These are phyloP conservation scores for Amblyjoppa fuscipennis DNA, from an alignment of 2,888 invertebrate genomes.

Conservation along the genomic window DNA sequence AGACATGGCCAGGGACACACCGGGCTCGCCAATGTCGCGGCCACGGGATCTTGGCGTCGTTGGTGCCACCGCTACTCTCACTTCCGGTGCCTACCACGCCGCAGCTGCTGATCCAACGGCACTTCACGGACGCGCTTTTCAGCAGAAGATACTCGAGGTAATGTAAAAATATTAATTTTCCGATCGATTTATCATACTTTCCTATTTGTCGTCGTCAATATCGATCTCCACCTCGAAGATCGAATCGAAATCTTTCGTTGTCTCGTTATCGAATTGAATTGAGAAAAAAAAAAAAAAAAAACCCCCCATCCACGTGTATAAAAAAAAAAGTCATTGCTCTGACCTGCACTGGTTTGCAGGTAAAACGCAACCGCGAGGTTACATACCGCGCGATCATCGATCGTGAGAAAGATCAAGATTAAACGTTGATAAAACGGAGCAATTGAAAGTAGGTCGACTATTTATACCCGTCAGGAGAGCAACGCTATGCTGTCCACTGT, in stretches of 20 bases:
- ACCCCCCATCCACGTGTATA: background rate
- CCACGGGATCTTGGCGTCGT: conserved; percentile 81
- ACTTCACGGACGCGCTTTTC: conserved; percentile 88
- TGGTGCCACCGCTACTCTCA: conserved; percentile 85
- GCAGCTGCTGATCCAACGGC: conserved; percentile 86
- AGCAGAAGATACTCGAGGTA: conserved; percentile 90
- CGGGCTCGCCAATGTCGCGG: conserved; percentile 85
- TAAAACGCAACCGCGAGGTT: conserved; percentile 21
- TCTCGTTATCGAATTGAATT: background rate
- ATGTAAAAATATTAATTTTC: conserved; percentile 73
- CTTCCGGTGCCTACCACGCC: conserved; percentile 84
- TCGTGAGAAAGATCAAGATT: conserved; percentile 17
- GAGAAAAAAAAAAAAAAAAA: background rate
- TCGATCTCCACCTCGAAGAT: background rate
- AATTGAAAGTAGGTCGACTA: conserved; percentile 60
- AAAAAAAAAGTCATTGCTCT: background rate
- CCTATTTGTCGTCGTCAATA: background rate
- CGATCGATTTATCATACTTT: background rate
- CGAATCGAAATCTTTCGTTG: conserved; percentile 23
- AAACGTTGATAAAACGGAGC: conserved; percentile 47
- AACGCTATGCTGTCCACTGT: conserved; percentile 3
- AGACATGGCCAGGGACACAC: conserved; percentile 86
- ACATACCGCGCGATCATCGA: conserved; percentile 37
- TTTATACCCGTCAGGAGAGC: conserved; percentile 34
- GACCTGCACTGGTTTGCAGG: background rate